Evolutionary conservation across 2,797 vertebrate species (phyloP), one percentile per base, ranked within the genome.

Genomic region (Galagoides demidoff): DNA sequence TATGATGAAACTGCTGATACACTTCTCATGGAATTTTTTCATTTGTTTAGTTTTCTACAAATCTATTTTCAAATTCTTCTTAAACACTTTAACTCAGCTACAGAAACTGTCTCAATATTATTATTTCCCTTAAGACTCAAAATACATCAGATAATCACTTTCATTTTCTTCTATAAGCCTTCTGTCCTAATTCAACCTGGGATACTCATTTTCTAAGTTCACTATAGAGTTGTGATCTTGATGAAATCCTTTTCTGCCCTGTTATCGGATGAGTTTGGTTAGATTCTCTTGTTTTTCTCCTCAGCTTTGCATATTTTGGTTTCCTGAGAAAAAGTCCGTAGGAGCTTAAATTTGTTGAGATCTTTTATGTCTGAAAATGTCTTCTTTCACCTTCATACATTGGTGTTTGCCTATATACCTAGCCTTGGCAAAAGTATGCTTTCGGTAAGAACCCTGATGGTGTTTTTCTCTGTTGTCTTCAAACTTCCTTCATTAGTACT

Each of bases 401-500:
- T 68, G 7, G 20, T 89, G 43, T 77, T 49, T 95, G 31, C 25
- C 52, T 91, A 93, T n/a, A 63, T 0, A 87, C n/a, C 64, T 85
- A 87, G 70, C 29, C n/a, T 73, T 61, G 17, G 14, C 78, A 88
- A 86, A 95, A 90, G 66, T 8, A 43, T 8, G 34, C 86, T 81
- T 92, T 89, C 70, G 88, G 43, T 82, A 63, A 93, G 78, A 94
- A 90, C 89, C 55, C 27, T 94, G n/a, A 84, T 20, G 63, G 27
- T 73, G 27, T 86, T 92, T 86, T 94, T 92, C 63, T 92, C 78
- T 85, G 27, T 12, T 57, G 25, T 92, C 93, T 96, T 92, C 85
- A 88, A 82, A 74, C 31, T 78, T 97, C 49, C 83, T 61, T 29
- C n/a, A 29, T 22, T 74, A 77, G n/a, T 81, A 83, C 25, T 85